Base-by-base conservation (phyloP, 2,888 invertebrate genomes). In the Troilus luridus region DNA sequence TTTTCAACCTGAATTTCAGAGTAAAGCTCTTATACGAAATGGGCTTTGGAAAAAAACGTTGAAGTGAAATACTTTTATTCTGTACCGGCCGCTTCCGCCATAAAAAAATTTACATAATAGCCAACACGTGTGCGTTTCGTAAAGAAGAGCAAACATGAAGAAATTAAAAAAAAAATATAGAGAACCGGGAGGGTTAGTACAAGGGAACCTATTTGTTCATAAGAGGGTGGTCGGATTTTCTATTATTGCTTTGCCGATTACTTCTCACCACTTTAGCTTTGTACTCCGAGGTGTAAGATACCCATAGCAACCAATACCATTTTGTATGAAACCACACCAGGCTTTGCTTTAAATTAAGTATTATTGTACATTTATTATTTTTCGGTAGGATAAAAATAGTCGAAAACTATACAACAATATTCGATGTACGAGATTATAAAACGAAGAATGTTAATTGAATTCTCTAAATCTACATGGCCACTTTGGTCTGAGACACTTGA, bases 21-120 rank as follows among this genome's bases (percentile, higher is more conserved):
- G 72, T 14, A 41, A 41, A 19, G 72, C 72, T 41, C 17, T 77
- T 41, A 77, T 6, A 17, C 27, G 27, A 8, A 17, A 5, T 12
- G 41, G 8, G 27, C 41, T 41, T 77, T 27, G 41, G 41, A 17
- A 19, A 77, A 77, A 77, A 14, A 10, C 17, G 72, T 17, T 14
- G 41, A 41, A 77, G 72, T 27, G 19, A 41, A 77, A 41, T 41
- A 17, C 24, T 77, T 77, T 77, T 77, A 77, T 77, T 77, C 27
- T 77, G 72, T 41, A 41, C 27, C 27, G 41, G 72, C 27, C 41
- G 27, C 72, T 77, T 21, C 17, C 11, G 72, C 7, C 72, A 41
- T 77, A 77, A 77, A 77, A 77, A 77, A 41, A 77, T 77, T 77
- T 77, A 41, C 72, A 77, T 77, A 77, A 77, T 77, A 77, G 41